These are phyloP conservation scores for Brotula barbata DNA, from an alignment of 2,797 vertebrate species.

Conservation along the genomic window DNA sequence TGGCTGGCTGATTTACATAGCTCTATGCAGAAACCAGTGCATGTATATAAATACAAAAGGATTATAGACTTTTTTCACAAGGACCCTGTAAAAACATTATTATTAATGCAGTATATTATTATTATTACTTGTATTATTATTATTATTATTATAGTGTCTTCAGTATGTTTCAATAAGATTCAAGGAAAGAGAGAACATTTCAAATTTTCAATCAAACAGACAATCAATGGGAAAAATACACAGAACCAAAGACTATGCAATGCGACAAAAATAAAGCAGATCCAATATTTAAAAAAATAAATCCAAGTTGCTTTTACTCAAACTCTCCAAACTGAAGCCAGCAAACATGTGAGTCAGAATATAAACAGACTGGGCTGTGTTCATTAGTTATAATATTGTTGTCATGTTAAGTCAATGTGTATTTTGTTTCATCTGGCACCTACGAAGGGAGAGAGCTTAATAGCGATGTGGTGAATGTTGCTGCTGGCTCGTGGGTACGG, in stretches of 20 bases:
- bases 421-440: constrained; percentile 12
- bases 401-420: constrained; percentile 26
- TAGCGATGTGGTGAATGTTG: constrained; percentile 2
- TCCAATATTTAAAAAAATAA: constrained; percentile 12
- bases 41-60: constrained; percentile 35
- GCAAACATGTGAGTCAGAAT: constrained; percentile 23
- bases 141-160: constrained; percentile 12
- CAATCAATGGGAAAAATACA: constrained; percentile 20
- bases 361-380: constrained; percentile 15
- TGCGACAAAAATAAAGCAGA: constrained; percentile 21
- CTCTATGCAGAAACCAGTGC: constrained; percentile 38
- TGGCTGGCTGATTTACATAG: constrained; percentile 40
- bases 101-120: too few relatives aligned
- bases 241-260: constrained; percentile 14
- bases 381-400: constrained; percentile 29
- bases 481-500: constrained; percentile 21
- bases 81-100: constrained; percentile 13
- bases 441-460: constrained; percentile 7
- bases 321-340: constrained; percentile 13
- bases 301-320: constrained; percentile 18
- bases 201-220: constrained; percentile 24
- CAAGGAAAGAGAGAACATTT: not conserved
- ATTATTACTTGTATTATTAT: too few relatives aligned
- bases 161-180: constrained; percentile 9
- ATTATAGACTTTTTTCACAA: constrained; percentile 26